A percentile compares a stretch with the other conserved stretches of the same genome.
Evolutionary conservation across 2,888 invertebrate genomes (phyloP).

Genomic region (Eurytoma adleriae): DNA sequence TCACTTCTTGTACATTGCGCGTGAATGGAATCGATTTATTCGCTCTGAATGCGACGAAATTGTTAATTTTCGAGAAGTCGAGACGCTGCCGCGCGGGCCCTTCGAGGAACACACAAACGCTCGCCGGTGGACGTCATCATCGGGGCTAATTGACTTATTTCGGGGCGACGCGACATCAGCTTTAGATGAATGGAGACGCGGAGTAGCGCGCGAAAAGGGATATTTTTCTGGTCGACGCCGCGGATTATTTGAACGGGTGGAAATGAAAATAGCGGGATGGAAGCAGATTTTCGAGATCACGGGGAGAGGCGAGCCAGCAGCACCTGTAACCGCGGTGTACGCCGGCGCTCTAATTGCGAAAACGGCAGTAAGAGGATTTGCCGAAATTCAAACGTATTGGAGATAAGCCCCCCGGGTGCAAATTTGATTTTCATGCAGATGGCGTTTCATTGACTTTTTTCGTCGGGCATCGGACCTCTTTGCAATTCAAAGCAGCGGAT

Average conservation of each 20-base stretch:
- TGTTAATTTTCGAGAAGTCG: too few species aligned
- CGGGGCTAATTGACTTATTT: too few species aligned
- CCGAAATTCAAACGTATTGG: conserved; percentile 15
- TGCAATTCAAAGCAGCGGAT: conserved; percentile 10
- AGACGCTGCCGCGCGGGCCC: too few species aligned
- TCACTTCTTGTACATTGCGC: background rate
- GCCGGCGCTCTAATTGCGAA: background rate
- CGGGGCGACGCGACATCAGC: too few species aligned
- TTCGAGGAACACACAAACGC: too few species aligned
- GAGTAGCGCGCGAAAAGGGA: too few species aligned
- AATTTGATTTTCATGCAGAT: conserved; percentile 20
- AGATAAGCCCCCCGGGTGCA: background rate
- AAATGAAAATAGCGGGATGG: too few species aligned
- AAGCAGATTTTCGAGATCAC: background rate
- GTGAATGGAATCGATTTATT: background rate
- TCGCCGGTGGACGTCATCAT: too few species aligned
- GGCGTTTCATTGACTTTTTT: background rate
- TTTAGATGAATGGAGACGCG: too few species aligned
- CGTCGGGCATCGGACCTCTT: background rate
- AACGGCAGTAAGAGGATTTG: conserved; percentile 8
- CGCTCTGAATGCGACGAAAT: too few species aligned
- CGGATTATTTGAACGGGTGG: too few species aligned
- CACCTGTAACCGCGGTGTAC: background rate
- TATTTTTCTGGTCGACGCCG: too few species aligned
- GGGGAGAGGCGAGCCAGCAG: background rate